Conservation (phyloP, 35 echinoderm and acorn worm species). For the Ophioderma brevispina region DNA sequence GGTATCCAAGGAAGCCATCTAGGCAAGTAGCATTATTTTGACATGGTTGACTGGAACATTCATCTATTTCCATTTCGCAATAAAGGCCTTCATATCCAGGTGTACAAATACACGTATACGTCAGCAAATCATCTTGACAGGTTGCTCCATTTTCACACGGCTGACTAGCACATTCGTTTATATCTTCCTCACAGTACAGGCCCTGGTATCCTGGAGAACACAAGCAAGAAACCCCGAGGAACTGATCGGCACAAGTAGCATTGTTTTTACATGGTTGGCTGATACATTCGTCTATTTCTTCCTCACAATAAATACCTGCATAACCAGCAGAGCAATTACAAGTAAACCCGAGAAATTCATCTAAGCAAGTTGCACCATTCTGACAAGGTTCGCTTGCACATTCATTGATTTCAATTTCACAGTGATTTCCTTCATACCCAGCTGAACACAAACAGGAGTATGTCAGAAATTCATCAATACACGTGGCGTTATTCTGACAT, state of each 20-base stretch:
- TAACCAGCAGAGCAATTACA: constrained; percentile 49
- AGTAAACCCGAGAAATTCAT: constrained; percentile 23
- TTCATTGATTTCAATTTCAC: background rate
- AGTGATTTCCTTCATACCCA: constrained; percentile 29
- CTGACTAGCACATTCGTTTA: constrained; percentile 60
- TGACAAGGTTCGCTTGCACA: constrained; percentile 7
- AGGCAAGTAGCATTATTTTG: constrained; percentile 37
- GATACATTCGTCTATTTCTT: constrained; percentile 63
- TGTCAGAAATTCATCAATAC: background rate
- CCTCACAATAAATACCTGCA: constrained; percentile 39
- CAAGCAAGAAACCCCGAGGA: constrained; percentile 31
- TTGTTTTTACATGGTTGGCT: constrained; percentile 56
- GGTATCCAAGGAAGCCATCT: constrained; percentile 13
- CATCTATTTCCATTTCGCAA: constrained; percentile 62
- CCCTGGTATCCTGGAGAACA: constrained; percentile 59
- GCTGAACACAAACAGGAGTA: background rate
- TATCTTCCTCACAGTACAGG: constrained; percentile 42
- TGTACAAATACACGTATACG: constrained; percentile 32
- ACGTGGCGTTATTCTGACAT: constrained; percentile 27
- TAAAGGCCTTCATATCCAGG: constrained; percentile 44
- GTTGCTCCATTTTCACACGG: constrained; percentile 48
- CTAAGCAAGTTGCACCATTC: constrained; percentile 38
- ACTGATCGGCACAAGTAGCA: constrained; percentile 39
- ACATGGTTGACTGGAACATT: constrained; percentile 58
- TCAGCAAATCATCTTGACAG: constrained; percentile 10